Evolutionary conservation across 2,888 invertebrate genomes (phyloP).

Genomic region (Candidula unifasciata): DNA sequence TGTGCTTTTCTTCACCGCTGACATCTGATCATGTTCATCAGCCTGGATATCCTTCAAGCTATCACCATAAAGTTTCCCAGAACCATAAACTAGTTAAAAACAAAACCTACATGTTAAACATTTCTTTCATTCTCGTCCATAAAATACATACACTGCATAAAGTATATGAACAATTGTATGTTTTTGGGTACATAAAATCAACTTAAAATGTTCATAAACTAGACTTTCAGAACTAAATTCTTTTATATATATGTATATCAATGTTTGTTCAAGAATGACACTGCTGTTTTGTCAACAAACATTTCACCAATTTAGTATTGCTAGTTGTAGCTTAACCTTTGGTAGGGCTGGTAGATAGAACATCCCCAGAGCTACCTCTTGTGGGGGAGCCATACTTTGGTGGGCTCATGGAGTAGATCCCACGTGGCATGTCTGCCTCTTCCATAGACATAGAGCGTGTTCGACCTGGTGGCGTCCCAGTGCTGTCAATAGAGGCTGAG

Average conservation of each 20-base stretch:
- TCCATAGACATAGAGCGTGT: slow-evolving; percentile 81
- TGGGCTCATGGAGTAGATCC: slow-evolving; percentile 73
- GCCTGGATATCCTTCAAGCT: no score
- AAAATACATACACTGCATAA: neutral
- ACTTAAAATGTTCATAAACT: neutral
- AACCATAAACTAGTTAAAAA: neutral
- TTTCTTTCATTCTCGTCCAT: neutral
- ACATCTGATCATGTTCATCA: no score
- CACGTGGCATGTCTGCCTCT: slow-evolving; percentile 76
- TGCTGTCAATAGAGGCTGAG: slow-evolving; percentile 71
- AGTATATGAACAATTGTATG: neutral
- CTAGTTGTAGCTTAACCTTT: slow-evolving; percentile 42
- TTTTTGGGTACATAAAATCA: neutral
- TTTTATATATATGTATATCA: neutral
- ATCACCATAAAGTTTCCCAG: neutral
- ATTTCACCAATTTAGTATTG: neutral
- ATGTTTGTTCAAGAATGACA: neutral
- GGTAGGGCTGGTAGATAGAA: slow-evolving; percentile 59
- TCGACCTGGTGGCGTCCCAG: slow-evolving; percentile 59
- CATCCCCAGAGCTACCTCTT: slow-evolving; percentile 48
- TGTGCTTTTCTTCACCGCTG: no score
- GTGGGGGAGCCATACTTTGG: slow-evolving; percentile 61
- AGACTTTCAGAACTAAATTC: neutral
- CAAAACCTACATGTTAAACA: neutral
- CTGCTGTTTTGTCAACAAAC: neutral